Base-by-base conservation (phyloP, 2,888 invertebrate species). In the Philonicus albiceps region DNA sequence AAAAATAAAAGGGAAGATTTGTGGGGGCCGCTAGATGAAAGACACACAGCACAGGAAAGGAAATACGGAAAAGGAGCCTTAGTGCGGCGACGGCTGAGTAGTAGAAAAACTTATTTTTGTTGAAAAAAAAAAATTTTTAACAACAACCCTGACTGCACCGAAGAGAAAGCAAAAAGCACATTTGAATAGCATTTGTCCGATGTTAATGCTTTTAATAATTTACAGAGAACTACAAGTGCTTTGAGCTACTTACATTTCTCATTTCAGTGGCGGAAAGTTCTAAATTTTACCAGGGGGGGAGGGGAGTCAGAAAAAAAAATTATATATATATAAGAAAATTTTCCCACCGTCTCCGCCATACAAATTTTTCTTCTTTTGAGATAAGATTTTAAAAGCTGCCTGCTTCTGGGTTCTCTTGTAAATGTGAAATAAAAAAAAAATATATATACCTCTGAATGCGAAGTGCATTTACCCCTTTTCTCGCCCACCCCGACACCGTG, bases 381-480 rank as follows among this genome's bases (percentile, higher is more conserved):
- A 64, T 64, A 64, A 64, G 64, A 64, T 64, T 64, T 64, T 64
- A 64, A 64, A 64, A 64, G 64, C 64, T 64, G 64, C 40, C 11
- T 43, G 40, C 40, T 43, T 13, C 22, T 64, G 64, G 22, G 49
- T 27, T 64, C 64, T 40, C 64, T 40, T 76, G 37, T 76, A 76
- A 76, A 22, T 22, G 40, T 40, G 76, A 40, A 76, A 76, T 11
- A 43, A 43, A 31, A 3, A 31, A 3, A 31, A 31, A 31, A 74
- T n/a, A n/a, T n/a, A n/a, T n/a, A 19, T 37, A 76, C 37, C 40
- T 76, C 76, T 76, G 37, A 76, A 76, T 76, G 43, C 40, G 76
- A 22, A 76, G 40, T 76, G 34, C 76, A 76, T 76, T 76, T 76
- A 40, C 37, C 40, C 76, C 34, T 3, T 3, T 31, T 13, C 40